Evolutionary conservation across 2,888 invertebrate genomes (phyloP), one percentile per base, ranked within the genome.

Genomic region (Machimus atricapillus): DNA sequence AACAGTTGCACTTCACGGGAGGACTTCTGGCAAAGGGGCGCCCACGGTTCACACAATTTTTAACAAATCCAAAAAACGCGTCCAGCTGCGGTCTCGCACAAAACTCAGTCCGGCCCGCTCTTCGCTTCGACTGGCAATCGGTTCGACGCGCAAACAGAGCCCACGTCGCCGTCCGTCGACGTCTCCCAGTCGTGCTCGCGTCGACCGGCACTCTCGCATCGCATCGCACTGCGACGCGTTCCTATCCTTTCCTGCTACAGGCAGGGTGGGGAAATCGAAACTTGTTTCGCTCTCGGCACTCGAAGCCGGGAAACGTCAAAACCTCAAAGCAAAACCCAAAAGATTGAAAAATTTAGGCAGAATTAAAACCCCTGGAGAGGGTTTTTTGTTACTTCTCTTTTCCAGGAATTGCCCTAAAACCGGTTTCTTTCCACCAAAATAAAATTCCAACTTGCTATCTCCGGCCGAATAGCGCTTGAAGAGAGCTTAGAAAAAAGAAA

Each of bases 61-160:
- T 7, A 46, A 37, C 19, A 40, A 43, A 78, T 4, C 40, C 9
- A 19, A 43, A 31, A 37, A 77, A 1, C 77, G 27, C 34, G 34
- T 77, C 9, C 19, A 34, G 77, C 31, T 2, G 34, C 77, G 34
- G 37, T 77, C 23, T 12, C 40, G 40, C n/a, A 78, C 78, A 43
- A 78, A 78, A 16, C 78, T 78, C 78, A 23, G 23, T 78, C 23
- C 78, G 40, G 40, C 43, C 23, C 78, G 43, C n/a, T 78, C 78
- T 78, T 76, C 66, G 52, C 16, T 74, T 34, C 78, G 43, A 78
- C 78, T 78, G 78, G 43, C 43, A 46, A 23, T 9, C 43, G 43
- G 43, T 23, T 78, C 78, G 19, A n/a, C 78, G 78, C 78, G 78
- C 78, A 78, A 77, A 78, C 78, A 78, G 77, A 77, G 37, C 34